phyloP scores from a whole-genome alignment of 2,797 vertebrate genomes.

The Gouania willdenowi region DNA sequence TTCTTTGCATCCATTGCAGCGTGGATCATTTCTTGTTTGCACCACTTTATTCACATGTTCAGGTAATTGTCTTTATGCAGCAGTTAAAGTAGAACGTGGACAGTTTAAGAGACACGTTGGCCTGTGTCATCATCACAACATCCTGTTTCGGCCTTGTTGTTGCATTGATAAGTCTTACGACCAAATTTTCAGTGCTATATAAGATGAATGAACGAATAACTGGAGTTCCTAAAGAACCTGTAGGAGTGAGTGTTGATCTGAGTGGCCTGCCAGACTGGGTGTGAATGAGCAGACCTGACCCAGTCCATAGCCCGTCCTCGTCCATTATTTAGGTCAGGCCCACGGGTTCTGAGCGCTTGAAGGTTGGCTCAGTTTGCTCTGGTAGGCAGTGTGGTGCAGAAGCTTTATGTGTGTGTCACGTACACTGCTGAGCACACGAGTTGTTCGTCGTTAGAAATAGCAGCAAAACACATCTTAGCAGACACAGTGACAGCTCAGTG shows the following conservation, averaged over 20 bases:
- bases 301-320: constrained; percentile 39
- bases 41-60: too few species aligned
- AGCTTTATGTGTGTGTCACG: constrained; percentile 72
- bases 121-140: too few species aligned
- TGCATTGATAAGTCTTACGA: too few species aligned
- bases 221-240: too few species aligned
- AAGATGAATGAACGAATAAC: too few species aligned
- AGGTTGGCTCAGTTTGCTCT: constrained; percentile 67
- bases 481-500: constrained; percentile 49
- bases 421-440: constrained; percentile 37
- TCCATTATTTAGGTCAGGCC: constrained; percentile 72
- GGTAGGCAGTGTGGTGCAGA: constrained; percentile 64
- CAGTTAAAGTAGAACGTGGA: too few species aligned
- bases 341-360: constrained; percentile 69
- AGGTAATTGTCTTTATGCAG: too few species aligned
- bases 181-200: too few species aligned
- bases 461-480: constrained; percentile 44
- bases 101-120: too few species aligned
- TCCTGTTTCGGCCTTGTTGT: too few species aligned
- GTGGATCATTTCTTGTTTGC: too few species aligned
- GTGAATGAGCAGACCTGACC: constrained; percentile 22
- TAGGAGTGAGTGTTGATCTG: not conserved
- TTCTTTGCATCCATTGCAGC: too few species aligned
- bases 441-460: constrained; percentile 51
- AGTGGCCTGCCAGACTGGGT: not conserved